A percentile compares a stretch with the other conserved stretches of the same genome.
Evolutionary conservation across 2,888 invertebrate genomes (phyloP).

Genomic region (Xanthia togata): DNA sequence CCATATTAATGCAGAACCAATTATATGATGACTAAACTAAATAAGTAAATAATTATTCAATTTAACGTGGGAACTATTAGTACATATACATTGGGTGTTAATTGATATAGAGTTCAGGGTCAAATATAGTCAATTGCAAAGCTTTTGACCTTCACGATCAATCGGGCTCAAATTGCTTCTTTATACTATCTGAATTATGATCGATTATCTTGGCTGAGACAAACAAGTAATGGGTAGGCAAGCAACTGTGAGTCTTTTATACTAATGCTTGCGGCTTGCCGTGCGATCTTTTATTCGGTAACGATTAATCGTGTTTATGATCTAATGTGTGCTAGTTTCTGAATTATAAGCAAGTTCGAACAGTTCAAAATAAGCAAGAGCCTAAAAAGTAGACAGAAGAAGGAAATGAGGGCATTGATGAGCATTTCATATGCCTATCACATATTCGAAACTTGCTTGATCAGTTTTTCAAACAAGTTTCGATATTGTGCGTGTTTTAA

Average conservation of each 20-base stretch:
- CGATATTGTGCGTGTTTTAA: constrained; percentile 28
- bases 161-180: constrained; percentile 44
- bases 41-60: constrained; percentile 55
- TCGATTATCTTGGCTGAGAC: constrained; percentile 33
- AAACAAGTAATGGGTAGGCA: constrained; percentile 2
- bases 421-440: constrained; percentile 8
- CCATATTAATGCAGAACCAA: constrained; percentile 51
- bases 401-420: constrained; percentile 23
- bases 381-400: background rate
- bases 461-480: constrained; percentile 44
- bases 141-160: constrained; percentile 48
- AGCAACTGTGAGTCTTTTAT: constrained; percentile 5
- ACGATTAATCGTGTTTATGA: constrained; percentile 10
- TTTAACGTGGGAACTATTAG: constrained; percentile 62
- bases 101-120: constrained; percentile 57
- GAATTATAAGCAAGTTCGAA: background rate
- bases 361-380: background rate
- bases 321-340: constrained; percentile 12
- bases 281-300: background rate
- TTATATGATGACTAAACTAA: constrained; percentile 47
- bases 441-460: constrained; percentile 13
- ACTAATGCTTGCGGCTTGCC: background rate
- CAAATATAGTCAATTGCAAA: constrained; percentile 55
- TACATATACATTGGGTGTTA: constrained; percentile 38
- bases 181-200: constrained; percentile 32